These are phyloP conservation scores for Drosophila parthenogenetica DNA, from an alignment of 2,888 invertebrate species.

Conservation along the genomic window DNA sequence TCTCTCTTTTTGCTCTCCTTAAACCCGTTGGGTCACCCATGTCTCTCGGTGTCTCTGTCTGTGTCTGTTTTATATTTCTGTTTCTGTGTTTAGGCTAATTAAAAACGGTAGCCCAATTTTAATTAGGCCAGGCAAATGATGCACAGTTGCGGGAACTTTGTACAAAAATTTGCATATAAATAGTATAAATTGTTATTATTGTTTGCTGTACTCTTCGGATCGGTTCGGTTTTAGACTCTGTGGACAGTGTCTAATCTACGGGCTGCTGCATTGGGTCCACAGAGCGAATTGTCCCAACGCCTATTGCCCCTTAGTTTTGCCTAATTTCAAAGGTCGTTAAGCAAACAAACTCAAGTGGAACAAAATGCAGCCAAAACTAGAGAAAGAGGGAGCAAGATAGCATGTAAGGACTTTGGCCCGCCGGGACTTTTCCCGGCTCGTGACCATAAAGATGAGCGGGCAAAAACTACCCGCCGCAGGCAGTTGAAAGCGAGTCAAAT, in stretches of 20 bases:
- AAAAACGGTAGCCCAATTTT: slow-evolving; percentile 69
- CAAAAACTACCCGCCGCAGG: slow-evolving; percentile 50
- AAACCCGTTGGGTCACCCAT: neutral
- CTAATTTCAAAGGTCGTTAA: slow-evolving; percentile 84
- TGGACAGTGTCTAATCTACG: slow-evolving; percentile 56
- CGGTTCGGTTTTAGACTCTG: slow-evolving; percentile 35
- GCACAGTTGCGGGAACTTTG: slow-evolving; percentile 33
- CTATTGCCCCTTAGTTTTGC: slow-evolving; percentile 76
- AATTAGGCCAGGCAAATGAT: slow-evolving; percentile 72
- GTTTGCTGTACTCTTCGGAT: slow-evolving; percentile 15
- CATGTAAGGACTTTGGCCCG: slow-evolving; percentile 37
- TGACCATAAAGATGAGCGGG: slow-evolving; percentile 57
- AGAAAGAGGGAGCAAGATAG: slow-evolving; percentile 8
- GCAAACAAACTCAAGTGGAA: slow-evolving; percentile 84
- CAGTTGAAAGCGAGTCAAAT: slow-evolving; percentile 42
- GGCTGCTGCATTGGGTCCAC: slow-evolving; percentile 51
- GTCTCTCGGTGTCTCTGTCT: slow-evolving; percentile 1
- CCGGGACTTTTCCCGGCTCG: slow-evolving; percentile 47
- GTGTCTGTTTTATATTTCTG: neutral
- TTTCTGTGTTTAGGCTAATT: slow-evolving; percentile 47
- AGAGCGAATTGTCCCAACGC: slow-evolving; percentile 44
- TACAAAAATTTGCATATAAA: slow-evolving; percentile 77
- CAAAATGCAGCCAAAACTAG: slow-evolving; percentile 68
- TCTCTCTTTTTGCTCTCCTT: neutral
- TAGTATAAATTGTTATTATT: slow-evolving; percentile 75